phyloP scores from a whole-genome alignment of 2,797 vertebrate species.

The Tachyglossus aculeatus region DNA sequence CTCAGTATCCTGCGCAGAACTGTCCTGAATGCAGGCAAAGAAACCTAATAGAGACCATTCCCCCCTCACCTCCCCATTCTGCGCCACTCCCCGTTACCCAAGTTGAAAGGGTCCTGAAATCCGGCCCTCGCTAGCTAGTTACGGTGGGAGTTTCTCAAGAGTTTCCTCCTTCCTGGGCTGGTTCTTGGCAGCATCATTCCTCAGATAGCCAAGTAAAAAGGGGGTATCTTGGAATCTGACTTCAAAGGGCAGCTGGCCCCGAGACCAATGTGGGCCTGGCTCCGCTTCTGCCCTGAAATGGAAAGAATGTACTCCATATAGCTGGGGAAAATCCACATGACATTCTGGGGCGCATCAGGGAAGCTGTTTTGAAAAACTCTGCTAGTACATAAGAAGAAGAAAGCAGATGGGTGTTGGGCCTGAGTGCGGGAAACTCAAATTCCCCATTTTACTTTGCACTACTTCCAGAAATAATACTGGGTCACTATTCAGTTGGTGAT shows the following conservation, averaged over 20 bases:
- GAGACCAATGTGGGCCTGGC: neutral
- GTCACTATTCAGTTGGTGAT: neutral
- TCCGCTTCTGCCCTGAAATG: neutral
- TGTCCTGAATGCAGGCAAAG: neutral
- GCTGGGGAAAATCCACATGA: neutral
- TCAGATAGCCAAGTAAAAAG: neutral
- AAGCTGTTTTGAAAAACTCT: too few relatives aligned
- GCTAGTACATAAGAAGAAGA: neutral
- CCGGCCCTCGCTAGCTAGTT: neutral
- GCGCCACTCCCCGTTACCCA: rapidly evolving
- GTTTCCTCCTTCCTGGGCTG: rapidly evolving
- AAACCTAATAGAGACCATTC: too few relatives aligned
- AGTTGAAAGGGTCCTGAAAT: neutral
- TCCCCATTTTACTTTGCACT: neutral
- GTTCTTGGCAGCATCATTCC: neutral
- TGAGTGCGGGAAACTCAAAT: neutral
- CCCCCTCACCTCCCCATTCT: neutral
- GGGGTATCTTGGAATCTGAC: neutral
- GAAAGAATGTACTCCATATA: neutral
- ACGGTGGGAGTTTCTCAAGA: neutral
- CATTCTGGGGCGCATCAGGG: neutral
- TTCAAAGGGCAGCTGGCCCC: neutral
- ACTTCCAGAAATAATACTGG: neutral
- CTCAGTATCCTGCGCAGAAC: neutral
- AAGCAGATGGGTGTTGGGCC: too few relatives aligned